These are phyloP conservation scores for Macrotrachela quadricornifera DNA, from an alignment of 1,140 invertebrate species.

Conservation along the genomic window DNA sequence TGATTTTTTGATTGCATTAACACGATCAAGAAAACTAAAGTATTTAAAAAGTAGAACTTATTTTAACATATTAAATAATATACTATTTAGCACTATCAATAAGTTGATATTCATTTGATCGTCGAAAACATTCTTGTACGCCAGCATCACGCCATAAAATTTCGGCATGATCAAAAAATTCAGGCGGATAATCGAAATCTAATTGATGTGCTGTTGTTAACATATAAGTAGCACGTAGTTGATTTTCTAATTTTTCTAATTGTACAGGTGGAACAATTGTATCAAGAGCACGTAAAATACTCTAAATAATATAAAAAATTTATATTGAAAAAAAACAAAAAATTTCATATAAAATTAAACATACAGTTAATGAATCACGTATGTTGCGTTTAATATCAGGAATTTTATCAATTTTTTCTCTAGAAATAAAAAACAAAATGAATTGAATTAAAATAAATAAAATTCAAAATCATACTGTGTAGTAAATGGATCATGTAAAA, in stretches of 20 bases:
- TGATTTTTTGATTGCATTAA: constrained; percentile 73
- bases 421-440: neutral
- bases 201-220: neutral
- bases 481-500: constrained; percentile 57
- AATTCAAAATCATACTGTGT: neutral
- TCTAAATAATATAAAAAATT: too few relatives aligned
- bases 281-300: too few relatives aligned
- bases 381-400: constrained; percentile 8
- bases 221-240: too few relatives aligned
- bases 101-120: constrained; percentile 97
- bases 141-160: constrained; percentile 84
- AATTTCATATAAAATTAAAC: too few relatives aligned
- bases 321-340: too few relatives aligned
- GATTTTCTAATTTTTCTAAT: too few relatives aligned
- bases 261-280: too few relatives aligned
- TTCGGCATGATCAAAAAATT: constrained; percentile 39
- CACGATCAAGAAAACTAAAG: constrained; percentile 68
- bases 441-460: neutral
- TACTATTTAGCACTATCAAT: constrained; percentile 99
- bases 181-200: constrained; percentile 3
- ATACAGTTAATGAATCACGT: constrained; percentile 7
- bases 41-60: too few relatives aligned
- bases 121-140: constrained; percentile 73
- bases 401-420: constrained; percentile 6
- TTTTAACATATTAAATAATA: constrained; percentile 35